Conservation (phyloP, 2,797 vertebrate genomes). For the Miichthys miiuy region DNA sequence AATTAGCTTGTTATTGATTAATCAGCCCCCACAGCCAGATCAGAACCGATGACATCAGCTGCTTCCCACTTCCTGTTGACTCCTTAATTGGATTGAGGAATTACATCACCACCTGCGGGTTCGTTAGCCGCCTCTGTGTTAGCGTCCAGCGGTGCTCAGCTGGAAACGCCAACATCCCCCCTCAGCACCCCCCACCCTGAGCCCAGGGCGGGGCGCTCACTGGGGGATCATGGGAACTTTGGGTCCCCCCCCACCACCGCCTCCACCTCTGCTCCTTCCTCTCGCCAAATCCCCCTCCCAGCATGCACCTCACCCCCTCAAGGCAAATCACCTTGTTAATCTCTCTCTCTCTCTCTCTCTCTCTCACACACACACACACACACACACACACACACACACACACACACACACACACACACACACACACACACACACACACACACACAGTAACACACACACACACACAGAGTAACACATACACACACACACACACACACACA, state of each 20-base stretch:
- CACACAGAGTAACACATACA: too few species aligned
- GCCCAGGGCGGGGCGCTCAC: constrained; percentile 25
- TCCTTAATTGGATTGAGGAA: constrained; percentile 63
- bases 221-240: constrained; percentile 75
- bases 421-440: background rate
- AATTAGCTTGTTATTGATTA: background rate
- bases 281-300: constrained; percentile 59
- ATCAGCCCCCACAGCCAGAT: background rate
- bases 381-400: background rate
- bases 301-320: constrained; percentile 65
- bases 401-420: background rate
- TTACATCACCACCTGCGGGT: constrained; percentile 67
- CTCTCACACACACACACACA: background rate
- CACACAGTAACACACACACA: background rate
- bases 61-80: constrained; percentile 48
- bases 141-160: constrained; percentile 56
- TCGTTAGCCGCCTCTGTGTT: constrained; percentile 54
- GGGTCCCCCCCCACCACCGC: constrained; percentile 18
- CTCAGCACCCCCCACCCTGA: background rate
- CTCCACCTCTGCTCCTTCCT: constrained; percentile 14
- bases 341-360: background rate
- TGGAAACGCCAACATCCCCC: constrained; percentile 13
- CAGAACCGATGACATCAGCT: background rate
- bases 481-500: background rate
- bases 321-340: constrained; percentile 62